Evolutionary conservation across 2,888 invertebrate species (phyloP).

Genomic region (Euplexia lucipara): DNA sequence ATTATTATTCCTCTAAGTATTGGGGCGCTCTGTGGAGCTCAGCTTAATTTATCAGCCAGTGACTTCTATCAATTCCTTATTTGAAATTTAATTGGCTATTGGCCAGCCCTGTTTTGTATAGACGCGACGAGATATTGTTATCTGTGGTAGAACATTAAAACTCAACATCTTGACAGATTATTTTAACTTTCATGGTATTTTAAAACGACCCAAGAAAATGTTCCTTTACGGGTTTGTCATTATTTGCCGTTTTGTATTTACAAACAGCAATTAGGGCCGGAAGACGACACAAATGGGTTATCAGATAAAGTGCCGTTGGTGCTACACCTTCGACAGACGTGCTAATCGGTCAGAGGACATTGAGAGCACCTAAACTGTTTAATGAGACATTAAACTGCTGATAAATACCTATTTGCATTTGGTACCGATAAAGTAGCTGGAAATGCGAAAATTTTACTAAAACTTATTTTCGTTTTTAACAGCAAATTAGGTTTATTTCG

Average conservation of each 20-base stretch:
- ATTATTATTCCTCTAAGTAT: slow-evolving; percentile 53
- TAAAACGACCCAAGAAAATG: slow-evolving; percentile 29
- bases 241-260: slow-evolving; percentile 78
- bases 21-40: slow-evolving; percentile 41
- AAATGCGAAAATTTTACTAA: slow-evolving; percentile 13
- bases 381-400: slow-evolving; percentile 45
- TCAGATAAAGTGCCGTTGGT: slow-evolving; percentile 79
- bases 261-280: slow-evolving; percentile 78
- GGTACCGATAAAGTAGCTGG: slow-evolving; percentile 29
- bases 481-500: slow-evolving; percentile 8
- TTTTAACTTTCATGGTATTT: neutral
- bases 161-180: neutral
- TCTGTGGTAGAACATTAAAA: slow-evolving; percentile 10
- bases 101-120: slow-evolving; percentile 25
- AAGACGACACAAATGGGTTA: slow-evolving; percentile 75
- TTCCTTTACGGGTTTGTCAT: slow-evolving; percentile 52
- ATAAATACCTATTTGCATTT: slow-evolving; percentile 51
- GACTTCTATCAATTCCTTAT: slow-evolving; percentile 49
- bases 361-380: slow-evolving; percentile 52
- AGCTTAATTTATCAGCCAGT: slow-evolving; percentile 49
- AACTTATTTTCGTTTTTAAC: slow-evolving; percentile 13
- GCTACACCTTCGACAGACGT: slow-evolving; percentile 71
- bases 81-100: slow-evolving; percentile 46
- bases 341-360: slow-evolving; percentile 70
- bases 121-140: slow-evolving; percentile 24